Percentiles rank a stretch among this genome's conserved stretches.
phyloP scores from a whole-genome alignment of 1,140 invertebrate genomes.

The Lerema accius region DNA sequence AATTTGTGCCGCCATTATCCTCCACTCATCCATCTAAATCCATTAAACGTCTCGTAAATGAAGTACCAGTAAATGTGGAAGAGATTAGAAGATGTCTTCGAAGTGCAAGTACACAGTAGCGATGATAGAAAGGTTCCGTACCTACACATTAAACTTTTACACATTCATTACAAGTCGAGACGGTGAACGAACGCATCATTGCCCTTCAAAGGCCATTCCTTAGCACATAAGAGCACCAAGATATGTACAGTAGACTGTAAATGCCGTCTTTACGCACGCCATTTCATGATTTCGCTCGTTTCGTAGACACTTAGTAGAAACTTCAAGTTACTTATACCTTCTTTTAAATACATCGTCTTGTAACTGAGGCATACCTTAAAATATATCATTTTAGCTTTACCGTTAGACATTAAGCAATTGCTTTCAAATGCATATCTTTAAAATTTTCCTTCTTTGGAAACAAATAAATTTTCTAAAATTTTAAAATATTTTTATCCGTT shows the following conservation, averaged over 20 bases:
- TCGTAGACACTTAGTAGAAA: neutral
- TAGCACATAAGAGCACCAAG: slow-evolving; percentile 17
- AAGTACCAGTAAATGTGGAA: slow-evolving; percentile 6
- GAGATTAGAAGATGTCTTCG: slow-evolving; percentile 11
- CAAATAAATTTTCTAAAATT: too few relatives aligned
- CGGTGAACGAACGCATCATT: slow-evolving; percentile 55
- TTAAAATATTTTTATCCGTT: too few relatives aligned
- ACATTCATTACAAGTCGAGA: slow-evolving; percentile 51
- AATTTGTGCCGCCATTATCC: neutral
- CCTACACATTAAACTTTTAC: slow-evolving; percentile 49
- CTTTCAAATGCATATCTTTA: too few relatives aligned
- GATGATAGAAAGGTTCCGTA: slow-evolving; percentile 29
- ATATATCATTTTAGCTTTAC: too few relatives aligned
- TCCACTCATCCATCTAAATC: neutral
- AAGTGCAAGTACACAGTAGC: slow-evolving; percentile 8
- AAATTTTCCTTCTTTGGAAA: too few relatives aligned
- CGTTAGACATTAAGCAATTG: too few relatives aligned
- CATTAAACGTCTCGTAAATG: neutral
- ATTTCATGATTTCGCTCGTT: neutral
- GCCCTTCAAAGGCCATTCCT: slow-evolving; percentile 42
- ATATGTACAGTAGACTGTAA: slow-evolving; percentile 2
- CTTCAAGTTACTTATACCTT: too few relatives aligned
- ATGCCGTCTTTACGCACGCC: neutral
- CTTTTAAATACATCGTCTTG: neutral
- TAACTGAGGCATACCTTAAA: neutral